Conservation (phyloP, 2,113 vertebrate genomes). For the Capreolus pygargus region DNA sequence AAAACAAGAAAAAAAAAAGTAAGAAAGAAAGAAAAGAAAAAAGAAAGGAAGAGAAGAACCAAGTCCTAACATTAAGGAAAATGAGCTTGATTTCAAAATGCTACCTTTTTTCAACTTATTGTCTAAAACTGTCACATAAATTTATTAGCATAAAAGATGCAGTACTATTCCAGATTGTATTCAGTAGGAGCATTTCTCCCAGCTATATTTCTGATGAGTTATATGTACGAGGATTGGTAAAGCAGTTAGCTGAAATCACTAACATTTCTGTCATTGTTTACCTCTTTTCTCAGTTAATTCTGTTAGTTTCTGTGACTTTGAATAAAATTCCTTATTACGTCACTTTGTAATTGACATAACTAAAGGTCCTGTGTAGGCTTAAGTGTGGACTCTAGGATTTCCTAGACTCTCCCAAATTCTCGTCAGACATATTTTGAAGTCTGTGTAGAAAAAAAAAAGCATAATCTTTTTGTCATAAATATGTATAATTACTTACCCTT, state of each 20-base stretch:
- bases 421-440: background rate
- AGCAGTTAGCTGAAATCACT: background rate
- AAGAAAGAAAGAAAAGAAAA: background rate
- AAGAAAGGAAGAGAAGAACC: background rate
- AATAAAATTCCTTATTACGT: background rate
- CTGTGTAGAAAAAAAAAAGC: background rate
- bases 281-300: background rate
- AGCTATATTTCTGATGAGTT: background rate
- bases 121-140: background rate
- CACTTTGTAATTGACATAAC: background rate
- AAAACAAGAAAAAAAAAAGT: background rate
- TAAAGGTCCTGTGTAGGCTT: background rate
- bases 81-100: background rate
- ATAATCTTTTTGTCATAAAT: background rate
- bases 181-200: background rate
- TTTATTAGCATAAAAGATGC: background rate
- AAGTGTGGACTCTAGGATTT: background rate
- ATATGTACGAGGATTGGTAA: background rate
- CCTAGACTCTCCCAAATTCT: background rate
- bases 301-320: background rate
- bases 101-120: background rate
- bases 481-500: background rate
- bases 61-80: background rate
- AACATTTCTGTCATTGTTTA: background rate
- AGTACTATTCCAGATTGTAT: background rate